Evolutionary conservation across 2,888 invertebrate species (phyloP).

Genomic region (Sminthurinus aureus): DNA sequence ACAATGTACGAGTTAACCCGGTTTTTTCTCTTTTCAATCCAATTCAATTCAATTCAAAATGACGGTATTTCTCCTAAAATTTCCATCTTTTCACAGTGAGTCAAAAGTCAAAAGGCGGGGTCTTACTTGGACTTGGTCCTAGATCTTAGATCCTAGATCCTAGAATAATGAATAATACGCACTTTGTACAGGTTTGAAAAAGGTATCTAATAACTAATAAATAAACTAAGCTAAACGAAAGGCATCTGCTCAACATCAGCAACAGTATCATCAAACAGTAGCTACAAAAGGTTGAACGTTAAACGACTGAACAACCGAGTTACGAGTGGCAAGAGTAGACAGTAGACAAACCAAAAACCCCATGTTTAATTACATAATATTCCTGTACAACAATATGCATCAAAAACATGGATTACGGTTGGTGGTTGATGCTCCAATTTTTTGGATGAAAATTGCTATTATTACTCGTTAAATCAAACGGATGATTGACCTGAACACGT

Average conservation of each 20-base stretch:
- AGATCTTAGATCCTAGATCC: too few species aligned
- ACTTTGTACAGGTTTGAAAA: not conserved
- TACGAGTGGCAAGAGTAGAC: too few species aligned
- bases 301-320: too few species aligned
- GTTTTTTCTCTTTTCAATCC: not conserved
- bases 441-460: constrained; percentile 3
- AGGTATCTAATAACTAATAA: not conserved
- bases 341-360: not conserved
- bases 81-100: too few species aligned
- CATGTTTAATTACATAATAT: not conserved
- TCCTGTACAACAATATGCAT: not conserved
- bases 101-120: too few species aligned
- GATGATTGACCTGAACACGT: constrained; percentile 34
- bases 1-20: not conserved
- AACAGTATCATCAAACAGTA: not conserved
- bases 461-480: constrained; percentile 5
- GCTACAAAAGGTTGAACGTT: not conserved
- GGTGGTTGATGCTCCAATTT: not conserved
- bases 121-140: too few species aligned
- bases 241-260: not conserved
- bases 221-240: not conserved
- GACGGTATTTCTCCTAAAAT: too few species aligned
- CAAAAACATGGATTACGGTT: not conserved
- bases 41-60: not conserved
- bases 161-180: not conserved